A percentile compares a stretch with the other conserved stretches of the same genome.
phyloP scores from a whole-genome alignment of 2,888 invertebrate species.

The Pandemis heparana region DNA sequence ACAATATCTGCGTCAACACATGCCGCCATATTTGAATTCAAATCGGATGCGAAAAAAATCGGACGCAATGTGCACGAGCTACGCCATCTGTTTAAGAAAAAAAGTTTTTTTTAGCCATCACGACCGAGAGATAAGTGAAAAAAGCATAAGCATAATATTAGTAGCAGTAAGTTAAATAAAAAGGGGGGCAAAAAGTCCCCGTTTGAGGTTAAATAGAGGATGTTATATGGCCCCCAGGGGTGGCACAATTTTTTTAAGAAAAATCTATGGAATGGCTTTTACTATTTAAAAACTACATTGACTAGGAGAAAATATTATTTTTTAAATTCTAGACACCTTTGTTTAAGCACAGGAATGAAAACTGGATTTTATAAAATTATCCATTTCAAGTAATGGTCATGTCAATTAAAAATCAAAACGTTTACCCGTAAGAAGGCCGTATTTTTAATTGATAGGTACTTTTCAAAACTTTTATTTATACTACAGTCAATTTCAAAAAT shows the following conservation, averaged over 20 bases:
- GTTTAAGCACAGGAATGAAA: too few species aligned
- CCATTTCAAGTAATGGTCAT: too few species aligned
- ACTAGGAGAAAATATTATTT: too few species aligned
- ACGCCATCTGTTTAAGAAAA: slow-evolving; percentile 39
- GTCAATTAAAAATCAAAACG: too few species aligned
- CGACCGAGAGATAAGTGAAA: slow-evolving; percentile 42
- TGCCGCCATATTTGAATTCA: slow-evolving; percentile 41
- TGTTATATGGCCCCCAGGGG: slow-evolving; percentile 39
- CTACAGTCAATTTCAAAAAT: too few species aligned
- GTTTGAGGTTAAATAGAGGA: slow-evolving; percentile 43
- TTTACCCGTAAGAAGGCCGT: too few species aligned
- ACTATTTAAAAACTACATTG: too few species aligned
- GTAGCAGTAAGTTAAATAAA: slow-evolving; percentile 44
- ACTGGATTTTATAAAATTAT: too few species aligned
- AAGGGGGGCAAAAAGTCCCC: slow-evolving; percentile 40
- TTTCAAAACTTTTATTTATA: too few species aligned
- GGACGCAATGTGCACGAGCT: slow-evolving; percentile 44
- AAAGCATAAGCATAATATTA: slow-evolving; percentile 45
- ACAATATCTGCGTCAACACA: slow-evolving; percentile 35
- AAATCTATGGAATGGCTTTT: not conserved
- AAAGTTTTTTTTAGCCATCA: slow-evolving; percentile 43
- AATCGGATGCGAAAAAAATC: slow-evolving; percentile 45
- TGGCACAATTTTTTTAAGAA: slow-evolving; percentile 2
- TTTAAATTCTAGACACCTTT: too few species aligned
- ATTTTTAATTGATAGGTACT: too few species aligned